Evolutionary conservation across 2,797 vertebrate genomes (phyloP), one percentile per base, ranked within the genome.

Genomic region (Gila robusta): DNA sequence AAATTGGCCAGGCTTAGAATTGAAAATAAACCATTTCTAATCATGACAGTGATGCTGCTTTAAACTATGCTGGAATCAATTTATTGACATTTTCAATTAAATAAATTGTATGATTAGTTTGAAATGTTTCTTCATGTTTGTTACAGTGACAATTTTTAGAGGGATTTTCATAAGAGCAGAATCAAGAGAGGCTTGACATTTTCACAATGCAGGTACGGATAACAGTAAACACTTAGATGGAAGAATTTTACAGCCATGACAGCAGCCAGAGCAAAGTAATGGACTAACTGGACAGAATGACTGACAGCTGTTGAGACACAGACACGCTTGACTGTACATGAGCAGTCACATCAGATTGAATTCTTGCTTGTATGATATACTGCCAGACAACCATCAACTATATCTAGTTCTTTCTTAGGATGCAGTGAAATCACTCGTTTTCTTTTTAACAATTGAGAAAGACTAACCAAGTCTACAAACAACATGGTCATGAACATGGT

Each of bases 281-380:
- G 47, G 52, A 47, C 80, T 72, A 49, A 39, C 54, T 26, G 17
- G 32, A 23, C n/a, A 16, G 78, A 49, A 82, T 89, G 86, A 89
- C 59, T 84, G 87, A 87, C 87, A 86, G 81, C 47, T 79, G 72
- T 70, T 41, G 28, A 77, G 62, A 87, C 52, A 79, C 69, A 86
- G 26, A 70, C 52, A 80, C 83, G 66, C 81, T 86, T 32, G 72
- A 71, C 72, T 78, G 71, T 56, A 17, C 76, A 79, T n/a, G 7
- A 81, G 82, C 72, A 73, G 84, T 81, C 88, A 85, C 52, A 83
- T 69, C 35, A 49, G 76, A 91, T 91, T 76, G 86, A 52, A 87
- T 49, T 87, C 78, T 74, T 66, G 47, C 44, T 79, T 3, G 44
- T 62, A 59, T 83, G 83, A 73, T 73, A n/a, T 26, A 69, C 56